A percentile compares a stretch with the other conserved stretches of the same genome.
Evolutionary conservation across 1,140 invertebrate species (phyloP).

Genomic region (Ceratoteleas bidentatus): DNA sequence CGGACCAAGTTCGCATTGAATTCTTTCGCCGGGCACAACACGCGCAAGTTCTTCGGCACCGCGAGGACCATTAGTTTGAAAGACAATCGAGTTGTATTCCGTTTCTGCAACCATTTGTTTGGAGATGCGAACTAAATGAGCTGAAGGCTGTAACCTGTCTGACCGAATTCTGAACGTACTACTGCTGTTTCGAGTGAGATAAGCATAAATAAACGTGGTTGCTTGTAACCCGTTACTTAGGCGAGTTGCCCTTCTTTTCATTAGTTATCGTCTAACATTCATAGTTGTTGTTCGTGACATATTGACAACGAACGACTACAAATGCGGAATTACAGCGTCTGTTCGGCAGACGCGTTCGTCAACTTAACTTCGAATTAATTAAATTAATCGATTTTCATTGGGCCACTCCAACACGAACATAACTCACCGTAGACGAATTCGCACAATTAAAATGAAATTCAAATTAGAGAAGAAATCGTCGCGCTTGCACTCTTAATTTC

Average conservation of each 20-base stretch:
- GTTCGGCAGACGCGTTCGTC: too few species aligned
- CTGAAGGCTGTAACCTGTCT: conserved; percentile 50
- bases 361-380: too few species aligned
- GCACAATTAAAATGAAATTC: too few species aligned
- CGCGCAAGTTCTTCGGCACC: conserved; percentile 3
- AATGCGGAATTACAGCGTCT: background rate
- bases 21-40: background rate
- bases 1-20: conserved; percentile 2
- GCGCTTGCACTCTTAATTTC: background rate
- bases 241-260: conserved; percentile 34
- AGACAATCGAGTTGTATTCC: conserved; percentile 43
- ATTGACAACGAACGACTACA: conserved; percentile 25
- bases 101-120: conserved; percentile 32
- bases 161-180: conserved; percentile 59
- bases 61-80: conserved; percentile 21
- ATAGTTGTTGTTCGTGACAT: conserved; percentile 30
- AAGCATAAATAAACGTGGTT: conserved; percentile 56
- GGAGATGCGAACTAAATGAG: conserved; percentile 38
- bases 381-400: too few species aligned
- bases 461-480: too few species aligned
- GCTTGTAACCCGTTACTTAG: conserved; percentile 51
- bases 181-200: conserved; percentile 54
- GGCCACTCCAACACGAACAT: too few species aligned
- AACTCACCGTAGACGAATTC: too few species aligned
- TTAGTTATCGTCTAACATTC: conserved; percentile 54